These are phyloP conservation scores for Fragum fragum DNA, from an alignment of 2,888 invertebrate genomes.

Conservation along the genomic window DNA sequence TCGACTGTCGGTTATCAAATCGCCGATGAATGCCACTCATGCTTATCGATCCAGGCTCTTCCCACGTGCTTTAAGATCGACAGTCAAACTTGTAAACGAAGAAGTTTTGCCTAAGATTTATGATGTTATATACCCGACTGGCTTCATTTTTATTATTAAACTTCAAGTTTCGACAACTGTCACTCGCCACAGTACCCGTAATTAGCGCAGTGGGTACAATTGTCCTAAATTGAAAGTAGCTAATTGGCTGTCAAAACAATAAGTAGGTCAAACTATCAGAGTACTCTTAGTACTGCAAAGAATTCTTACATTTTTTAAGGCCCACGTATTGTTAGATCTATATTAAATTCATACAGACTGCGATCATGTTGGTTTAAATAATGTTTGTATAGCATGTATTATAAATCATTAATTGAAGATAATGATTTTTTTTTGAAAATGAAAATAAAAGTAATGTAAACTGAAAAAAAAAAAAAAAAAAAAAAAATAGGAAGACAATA, in stretches of 20 bases:
- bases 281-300: conserved; percentile 1
- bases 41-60: neutral
- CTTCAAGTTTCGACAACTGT: neutral
- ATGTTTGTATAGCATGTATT: too few relatives aligned
- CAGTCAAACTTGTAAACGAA: neutral
- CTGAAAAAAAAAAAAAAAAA: too few relatives aligned
- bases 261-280: conserved; percentile 11
- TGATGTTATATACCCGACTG: too few relatives aligned
- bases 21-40: conserved; percentile 1
- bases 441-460: too few relatives aligned
- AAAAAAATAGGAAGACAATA: too few relatives aligned
- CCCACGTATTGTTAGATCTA: too few relatives aligned
- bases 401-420: too few relatives aligned
- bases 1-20: conserved; percentile 13
- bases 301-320: too few relatives aligned
- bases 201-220: neutral
- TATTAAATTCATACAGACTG: too few relatives aligned
- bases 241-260: conserved; percentile 18
- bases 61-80: neutral
- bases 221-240: conserved; percentile 26
- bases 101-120: too few relatives aligned
- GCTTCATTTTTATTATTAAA: neutral
- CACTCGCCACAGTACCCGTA: neutral
- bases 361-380: too few relatives aligned
- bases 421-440: too few relatives aligned